A percentile compares a stretch with the other conserved stretches of the same genome.
These are phyloP conservation scores for Vanessa tameamea DNA, from an alignment of 1,140 invertebrate species.

Conservation along the genomic window DNA sequence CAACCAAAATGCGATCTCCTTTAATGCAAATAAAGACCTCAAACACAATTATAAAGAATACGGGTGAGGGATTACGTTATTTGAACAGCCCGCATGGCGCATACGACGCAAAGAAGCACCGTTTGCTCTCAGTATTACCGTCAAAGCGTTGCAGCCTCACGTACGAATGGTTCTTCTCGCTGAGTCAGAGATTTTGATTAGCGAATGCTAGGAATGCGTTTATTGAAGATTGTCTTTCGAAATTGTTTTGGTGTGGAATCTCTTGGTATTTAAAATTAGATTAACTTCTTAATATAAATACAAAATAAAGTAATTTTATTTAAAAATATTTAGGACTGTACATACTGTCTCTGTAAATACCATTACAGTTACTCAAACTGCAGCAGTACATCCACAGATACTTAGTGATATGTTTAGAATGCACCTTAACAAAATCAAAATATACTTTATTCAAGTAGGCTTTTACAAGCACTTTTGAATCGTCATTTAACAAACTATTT, in stretches of 20 bases:
- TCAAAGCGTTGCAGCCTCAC: conserved; percentile 16
- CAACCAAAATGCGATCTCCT: conserved; percentile 13
- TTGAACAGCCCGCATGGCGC: conserved; percentile 43
- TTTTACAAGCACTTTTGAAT: no score
- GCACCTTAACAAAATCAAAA: no score
- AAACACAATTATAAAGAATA: conserved; percentile 24
- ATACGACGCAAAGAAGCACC: not conserved
- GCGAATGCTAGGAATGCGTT: not conserved
- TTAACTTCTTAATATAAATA: not conserved
- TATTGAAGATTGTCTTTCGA: not conserved
- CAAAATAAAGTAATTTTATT: no score
- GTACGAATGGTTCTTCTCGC: conserved; percentile 35
- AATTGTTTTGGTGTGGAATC: not conserved
- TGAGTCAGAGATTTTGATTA: conserved; percentile 29
- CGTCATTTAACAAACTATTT: no score
- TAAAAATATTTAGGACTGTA: no score
- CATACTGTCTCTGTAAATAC: no score
- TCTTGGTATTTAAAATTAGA: conserved; percentile 3
- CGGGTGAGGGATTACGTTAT: conserved; percentile 39
- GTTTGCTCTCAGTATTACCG: not conserved
- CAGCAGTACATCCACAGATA: no score
- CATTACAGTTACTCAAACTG: no score
- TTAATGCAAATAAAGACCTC: conserved; percentile 18
- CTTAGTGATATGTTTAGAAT: no score
- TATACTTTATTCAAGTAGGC: no score